phyloP scores from a whole-genome alignment of 2,797 vertebrate species.

The Uromys caudimaculatus region DNA sequence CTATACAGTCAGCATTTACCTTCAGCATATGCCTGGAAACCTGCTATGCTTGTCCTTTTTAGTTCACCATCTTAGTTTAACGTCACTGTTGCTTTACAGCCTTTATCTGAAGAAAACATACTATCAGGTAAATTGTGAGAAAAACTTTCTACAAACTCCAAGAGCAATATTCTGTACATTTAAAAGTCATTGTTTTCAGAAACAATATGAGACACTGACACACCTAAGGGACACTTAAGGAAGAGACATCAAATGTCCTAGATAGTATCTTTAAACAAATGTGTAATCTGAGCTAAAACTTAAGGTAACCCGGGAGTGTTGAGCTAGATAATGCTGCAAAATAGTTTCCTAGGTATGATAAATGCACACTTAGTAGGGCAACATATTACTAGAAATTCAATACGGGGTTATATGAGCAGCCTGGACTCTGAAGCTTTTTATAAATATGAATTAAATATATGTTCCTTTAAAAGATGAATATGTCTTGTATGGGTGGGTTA shows the following conservation, averaged over 20 bases:
- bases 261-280: neutral
- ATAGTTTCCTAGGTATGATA: neutral
- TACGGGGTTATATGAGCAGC: rapidly evolving
- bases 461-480: neutral
- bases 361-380: neutral
- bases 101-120: neutral
- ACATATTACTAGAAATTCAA: neutral
- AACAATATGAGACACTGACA: neutral
- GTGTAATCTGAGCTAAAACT: neutral
- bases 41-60: neutral
- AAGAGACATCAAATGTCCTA: neutral
- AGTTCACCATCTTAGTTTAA: neutral
- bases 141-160: neutral
- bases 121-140: neutral
- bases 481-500: neutral
- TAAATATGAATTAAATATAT: neutral
- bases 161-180: neutral
- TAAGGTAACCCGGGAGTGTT: neutral
- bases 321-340: neutral
- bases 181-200: neutral
- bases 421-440: neutral
- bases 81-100: neutral
- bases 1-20: neutral
- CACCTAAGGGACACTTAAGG: neutral
- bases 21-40: neutral